Base-by-base conservation (phyloP, 2,113 vertebrate species). In the Sphaerodactylus townsendi region DNA sequence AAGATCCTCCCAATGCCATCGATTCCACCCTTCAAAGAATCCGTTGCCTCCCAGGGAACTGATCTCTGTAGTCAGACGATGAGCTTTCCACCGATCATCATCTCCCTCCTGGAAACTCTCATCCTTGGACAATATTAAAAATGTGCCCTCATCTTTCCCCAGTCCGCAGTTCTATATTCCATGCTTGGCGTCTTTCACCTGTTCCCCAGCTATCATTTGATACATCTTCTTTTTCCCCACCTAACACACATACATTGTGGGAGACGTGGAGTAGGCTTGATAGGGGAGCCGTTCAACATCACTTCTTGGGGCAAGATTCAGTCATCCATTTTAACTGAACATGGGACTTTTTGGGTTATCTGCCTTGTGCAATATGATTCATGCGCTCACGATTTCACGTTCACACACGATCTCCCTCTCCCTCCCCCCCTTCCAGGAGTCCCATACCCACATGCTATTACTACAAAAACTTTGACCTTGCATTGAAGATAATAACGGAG, bases 391-490 rank as follows among this genome's bases (percentile, higher is more conserved):
- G 75, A 30, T 87, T 90, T 53, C 33, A 83, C 65, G 15, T 2
- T 59, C 9, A 28, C 75, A 48, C 66, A 25, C n/a, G 10, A 39
- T 11, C 10, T 39, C 37, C 15, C 48, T 62, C 73, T 91, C 71
- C 44, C 48, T 69, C 77, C 90, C 79, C 53, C 71, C 11, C 64
- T 23, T 37, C 46, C 10, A 7, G 5, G 3, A 53, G 17, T 46
- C 48, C 44, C 56, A 73, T 73, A 91, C 79, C 65, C 46, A 81
- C 85, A 87, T 1, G 2, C 81, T 93, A 81, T 86, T 92, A 77
- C 88, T 80, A 78, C 5, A 66, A 95, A 71, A 95, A 95, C 89
- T 93, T 95, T 95, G 94, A 96, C 96, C 94, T 95, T 95, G 90
- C 70, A 80, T 86, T 85, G 90, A 90, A 95, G 95, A 94, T 95